Evolutionary conservation across 2,888 invertebrate species (phyloP).

Genomic region (Drosophila kanekoi): DNA sequence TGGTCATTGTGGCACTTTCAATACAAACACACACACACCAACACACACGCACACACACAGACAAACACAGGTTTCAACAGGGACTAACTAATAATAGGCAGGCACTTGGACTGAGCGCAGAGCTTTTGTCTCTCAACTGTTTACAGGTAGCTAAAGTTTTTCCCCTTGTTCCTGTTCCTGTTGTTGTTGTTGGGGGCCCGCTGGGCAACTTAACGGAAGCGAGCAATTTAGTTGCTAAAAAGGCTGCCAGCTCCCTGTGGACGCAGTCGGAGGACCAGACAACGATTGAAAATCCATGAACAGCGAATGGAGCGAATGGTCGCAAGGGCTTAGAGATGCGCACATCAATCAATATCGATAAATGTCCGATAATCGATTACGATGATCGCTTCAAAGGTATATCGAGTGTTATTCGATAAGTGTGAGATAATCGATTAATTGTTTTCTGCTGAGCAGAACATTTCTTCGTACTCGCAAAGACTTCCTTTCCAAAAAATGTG

Average conservation of each 20-base stretch:
- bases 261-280: slow-evolving; percentile 22
- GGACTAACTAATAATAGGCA: slow-evolving; percentile 61
- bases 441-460: too few relatives aligned
- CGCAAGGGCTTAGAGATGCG: not conserved
- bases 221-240: slow-evolving; percentile 78
- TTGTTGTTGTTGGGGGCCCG: slow-evolving; percentile 44
- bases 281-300: slow-evolving; percentile 53
- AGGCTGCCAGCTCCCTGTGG: slow-evolving; percentile 58
- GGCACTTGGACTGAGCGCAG: slow-evolving; percentile 47
- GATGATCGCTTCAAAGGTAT: too few relatives aligned
- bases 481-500: too few relatives aligned
- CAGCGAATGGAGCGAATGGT: not conserved
- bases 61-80: slow-evolving; percentile 5
- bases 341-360: not conserved
- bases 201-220: slow-evolving; percentile 78
- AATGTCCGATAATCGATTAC: not conserved
- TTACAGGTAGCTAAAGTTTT: slow-evolving; percentile 62
- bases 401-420: too few relatives aligned
- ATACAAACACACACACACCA: slow-evolving; percentile 41
- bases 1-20: slow-evolving; percentile 69
- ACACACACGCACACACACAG: slow-evolving; percentile 26
- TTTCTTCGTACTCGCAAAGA: too few relatives aligned
- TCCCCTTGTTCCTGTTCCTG: slow-evolving; percentile 1
- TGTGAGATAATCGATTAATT: slow-evolving; percentile 1
- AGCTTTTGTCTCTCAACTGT: slow-evolving; percentile 59